Conservation (phyloP, 2,888 invertebrate genomes). For the Phlogophora meticulosa region DNA sequence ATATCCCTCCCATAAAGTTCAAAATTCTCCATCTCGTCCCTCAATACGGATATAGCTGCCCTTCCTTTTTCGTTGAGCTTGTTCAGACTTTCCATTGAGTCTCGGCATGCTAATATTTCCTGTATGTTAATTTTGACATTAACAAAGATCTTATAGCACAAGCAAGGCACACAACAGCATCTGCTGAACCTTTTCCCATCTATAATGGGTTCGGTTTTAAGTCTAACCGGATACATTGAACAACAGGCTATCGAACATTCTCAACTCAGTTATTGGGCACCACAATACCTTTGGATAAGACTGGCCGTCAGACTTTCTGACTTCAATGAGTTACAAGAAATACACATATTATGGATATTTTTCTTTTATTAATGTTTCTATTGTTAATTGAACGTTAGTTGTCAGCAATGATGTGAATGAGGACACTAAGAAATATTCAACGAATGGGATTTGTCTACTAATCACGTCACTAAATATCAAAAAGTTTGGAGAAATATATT, state of each 20-base stretch:
- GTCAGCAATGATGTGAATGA: not conserved
- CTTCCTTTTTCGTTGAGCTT: constrained; percentile 95
- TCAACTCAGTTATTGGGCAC: too few relatives aligned
- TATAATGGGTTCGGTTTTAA: too few relatives aligned
- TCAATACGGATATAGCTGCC: constrained; percentile 92
- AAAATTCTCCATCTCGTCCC: constrained; percentile 93
- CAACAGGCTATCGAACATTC: too few relatives aligned
- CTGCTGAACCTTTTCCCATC: too few relatives aligned
- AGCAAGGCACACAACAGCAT: too few relatives aligned
- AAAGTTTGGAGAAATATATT: not conserved
- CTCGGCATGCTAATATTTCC: constrained; percentile 95
- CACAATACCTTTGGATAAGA: too few relatives aligned
- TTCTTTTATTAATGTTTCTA: not conserved
- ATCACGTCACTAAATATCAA: not conserved
- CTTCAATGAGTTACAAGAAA: too few relatives aligned
- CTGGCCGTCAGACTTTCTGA: too few relatives aligned
- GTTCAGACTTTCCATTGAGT: constrained; percentile 93
- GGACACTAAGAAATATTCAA: not conserved
- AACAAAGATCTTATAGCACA: not conserved
- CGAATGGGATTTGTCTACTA: not conserved
- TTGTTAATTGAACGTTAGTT: not conserved
- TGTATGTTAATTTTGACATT: constrained; percentile 74
- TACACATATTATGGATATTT: too few relatives aligned
- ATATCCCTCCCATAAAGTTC: constrained; percentile 93
- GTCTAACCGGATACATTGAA: too few relatives aligned